A percentile compares a stretch with the other conserved stretches of the same genome.
Conservation (phyloP, 2,113 vertebrate species). For the Clarias batrachus region DNA sequence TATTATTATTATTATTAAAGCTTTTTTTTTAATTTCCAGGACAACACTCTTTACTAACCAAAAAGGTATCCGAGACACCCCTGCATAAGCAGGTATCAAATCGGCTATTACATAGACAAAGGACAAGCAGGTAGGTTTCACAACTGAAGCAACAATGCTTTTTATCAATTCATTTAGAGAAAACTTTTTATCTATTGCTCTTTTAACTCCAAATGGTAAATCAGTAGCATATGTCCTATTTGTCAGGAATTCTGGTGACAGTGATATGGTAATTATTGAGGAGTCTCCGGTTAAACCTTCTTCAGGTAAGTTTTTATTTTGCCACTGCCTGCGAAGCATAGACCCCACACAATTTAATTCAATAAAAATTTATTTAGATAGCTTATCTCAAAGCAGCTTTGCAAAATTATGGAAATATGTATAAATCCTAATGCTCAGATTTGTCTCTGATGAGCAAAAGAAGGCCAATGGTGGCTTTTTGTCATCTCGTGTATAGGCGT, state of each 20-base stretch:
- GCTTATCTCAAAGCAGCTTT: no score
- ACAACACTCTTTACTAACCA: slow-evolving; percentile 79
- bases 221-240: background rate
- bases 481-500: no score
- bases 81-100: slow-evolving; percentile 86
- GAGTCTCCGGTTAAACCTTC: slow-evolving; percentile 88
- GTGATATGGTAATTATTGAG: slow-evolving; percentile 80
- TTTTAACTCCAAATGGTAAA: background rate
- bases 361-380: no score
- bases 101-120: slow-evolving; percentile 83
- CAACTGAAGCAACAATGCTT: background rate
- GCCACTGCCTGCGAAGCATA: no score
- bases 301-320: slow-evolving; percentile 69
- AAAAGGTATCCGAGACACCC: slow-evolving; percentile 87
- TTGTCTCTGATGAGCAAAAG: no score
- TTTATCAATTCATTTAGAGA: background rate
- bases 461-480: no score
- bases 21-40: slow-evolving; percentile 67
- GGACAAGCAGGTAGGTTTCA: slow-evolving; percentile 81
- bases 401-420: no score
- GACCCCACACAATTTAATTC: no score
- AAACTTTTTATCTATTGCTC: background rate
- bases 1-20: background rate
- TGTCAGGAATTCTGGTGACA: slow-evolving; percentile 77
- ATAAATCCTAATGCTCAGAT: no score